Percentiles rank a stretch among this genome's conserved stretches.
These are phyloP conservation scores for Oegoconia quadripuncta DNA, from an alignment of 2,888 invertebrate species.

Conservation along the genomic window DNA sequence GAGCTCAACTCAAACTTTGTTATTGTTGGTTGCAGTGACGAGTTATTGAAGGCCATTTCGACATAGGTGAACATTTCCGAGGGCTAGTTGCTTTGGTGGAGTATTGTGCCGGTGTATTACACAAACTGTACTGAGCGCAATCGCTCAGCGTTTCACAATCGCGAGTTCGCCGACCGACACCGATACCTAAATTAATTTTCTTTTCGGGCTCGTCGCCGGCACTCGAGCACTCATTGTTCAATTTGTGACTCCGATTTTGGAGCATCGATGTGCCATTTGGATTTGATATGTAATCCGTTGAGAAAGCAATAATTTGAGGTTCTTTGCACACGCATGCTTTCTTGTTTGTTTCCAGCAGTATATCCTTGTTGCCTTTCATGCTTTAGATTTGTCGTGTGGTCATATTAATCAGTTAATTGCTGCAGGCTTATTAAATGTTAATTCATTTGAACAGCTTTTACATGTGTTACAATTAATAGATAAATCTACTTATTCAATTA, in stretches of 20 bases:
- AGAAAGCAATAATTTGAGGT: conserved; percentile 22
- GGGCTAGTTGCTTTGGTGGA: conserved; percentile 62
- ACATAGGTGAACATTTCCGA: conserved; percentile 65
- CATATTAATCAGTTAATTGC: conserved; percentile 2
- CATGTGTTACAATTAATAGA: neutral
- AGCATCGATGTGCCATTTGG: conserved; percentile 47
- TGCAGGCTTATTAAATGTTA: neutral
- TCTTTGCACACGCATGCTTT: conserved; percentile 30
- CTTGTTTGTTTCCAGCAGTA: conserved; percentile 6
- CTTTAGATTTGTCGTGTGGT: neutral
- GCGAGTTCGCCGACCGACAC: conserved; percentile 73
- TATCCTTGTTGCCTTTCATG: neutral
- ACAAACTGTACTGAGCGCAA: conserved; percentile 72
- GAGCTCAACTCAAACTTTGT: too few relatives aligned
- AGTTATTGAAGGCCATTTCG: conserved; percentile 41
- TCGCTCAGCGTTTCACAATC: conserved; percentile 73
- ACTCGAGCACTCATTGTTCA: conserved; percentile 69
- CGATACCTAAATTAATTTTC: conserved; percentile 78
- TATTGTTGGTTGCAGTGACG: conserved; percentile 6
- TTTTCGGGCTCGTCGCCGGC: conserved; percentile 64
- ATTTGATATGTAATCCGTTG: conserved; percentile 43
- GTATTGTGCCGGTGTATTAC: conserved; percentile 71
- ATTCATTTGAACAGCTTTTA: neutral
- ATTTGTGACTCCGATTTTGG: conserved; percentile 61
- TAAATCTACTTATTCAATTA: too few relatives aligned